Conservation (phyloP, 2,888 invertebrate genomes). For the Drosophila buzzatii region DNA sequence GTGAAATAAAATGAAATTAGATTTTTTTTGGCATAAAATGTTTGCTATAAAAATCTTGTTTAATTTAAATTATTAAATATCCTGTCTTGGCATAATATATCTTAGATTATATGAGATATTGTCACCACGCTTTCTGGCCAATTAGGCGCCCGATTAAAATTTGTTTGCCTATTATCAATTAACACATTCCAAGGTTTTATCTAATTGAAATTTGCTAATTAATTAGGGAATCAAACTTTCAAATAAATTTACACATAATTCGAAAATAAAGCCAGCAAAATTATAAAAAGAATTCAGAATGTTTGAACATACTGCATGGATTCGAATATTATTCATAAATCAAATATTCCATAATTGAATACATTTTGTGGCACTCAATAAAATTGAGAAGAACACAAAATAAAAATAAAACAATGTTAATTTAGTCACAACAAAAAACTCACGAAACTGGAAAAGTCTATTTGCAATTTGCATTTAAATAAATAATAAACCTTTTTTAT, state of each 20-base stretch:
- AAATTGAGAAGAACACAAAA: constrained; percentile 18
- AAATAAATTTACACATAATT: constrained; percentile 67
- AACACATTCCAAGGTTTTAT: constrained; percentile 8
- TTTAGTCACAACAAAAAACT: constrained; percentile 25
- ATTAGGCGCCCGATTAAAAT: constrained; percentile 1
- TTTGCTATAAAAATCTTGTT: no score
- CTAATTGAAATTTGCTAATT: constrained; percentile 49
- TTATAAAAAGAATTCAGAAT: constrained; percentile 22
- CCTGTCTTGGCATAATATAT: not conserved
- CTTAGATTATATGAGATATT: constrained; percentile 1
- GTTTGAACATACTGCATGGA: constrained; percentile 60
- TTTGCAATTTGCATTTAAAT: constrained; percentile 70
- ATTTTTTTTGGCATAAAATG: no score
- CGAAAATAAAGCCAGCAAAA: not conserved
- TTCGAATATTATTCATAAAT: constrained; percentile 59
- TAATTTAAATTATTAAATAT: not conserved
- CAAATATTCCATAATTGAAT: constrained; percentile 51
- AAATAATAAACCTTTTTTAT: constrained; percentile 50
- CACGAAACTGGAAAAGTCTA: constrained; percentile 59
- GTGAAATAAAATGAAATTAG: not conserved
- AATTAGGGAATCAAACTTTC: constrained; percentile 60
- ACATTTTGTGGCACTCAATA: constrained; percentile 35
- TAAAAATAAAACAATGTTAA: constrained; percentile 16
- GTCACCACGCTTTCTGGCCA: not conserved
- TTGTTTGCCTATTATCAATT: constrained; percentile 29